Percentiles rank a stretch among this genome's conserved stretches.
These are phyloP conservation scores for Paramormyrops hopkinsi DNA, from an alignment of 2,797 vertebrate genomes.

Conservation along the genomic window DNA sequence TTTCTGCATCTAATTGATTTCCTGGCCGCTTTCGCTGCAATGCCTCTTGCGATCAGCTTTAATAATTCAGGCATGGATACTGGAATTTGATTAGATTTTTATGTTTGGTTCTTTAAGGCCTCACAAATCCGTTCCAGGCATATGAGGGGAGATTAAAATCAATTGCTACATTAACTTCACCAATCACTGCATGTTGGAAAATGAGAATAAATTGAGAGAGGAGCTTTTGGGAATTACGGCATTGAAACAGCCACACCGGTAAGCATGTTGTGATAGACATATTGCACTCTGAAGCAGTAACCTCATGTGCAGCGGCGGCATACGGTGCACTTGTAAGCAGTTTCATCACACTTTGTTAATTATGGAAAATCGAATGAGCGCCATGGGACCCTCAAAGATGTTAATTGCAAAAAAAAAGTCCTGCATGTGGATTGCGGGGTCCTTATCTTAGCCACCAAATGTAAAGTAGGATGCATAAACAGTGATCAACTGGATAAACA, in stretches of 20 bases:
- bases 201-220: not conserved
- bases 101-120: conserved; percentile 10
- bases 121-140: conserved; percentile 10
- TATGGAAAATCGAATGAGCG: not conserved
- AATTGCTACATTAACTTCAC: conserved; percentile 14
- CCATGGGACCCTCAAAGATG: not conserved
- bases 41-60: not conserved
- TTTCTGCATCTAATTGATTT: not conserved
- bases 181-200: conserved; percentile 17
- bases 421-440: not conserved
- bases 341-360: not conserved
- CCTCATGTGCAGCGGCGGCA: not conserved
- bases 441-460: not conserved
- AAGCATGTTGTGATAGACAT: not conserved
- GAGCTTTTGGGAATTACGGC: not conserved
- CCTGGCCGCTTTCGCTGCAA: not conserved
- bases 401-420: not conserved
- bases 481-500: not conserved
- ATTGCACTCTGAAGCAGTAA: not conserved
- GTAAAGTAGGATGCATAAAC: not conserved
- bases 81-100: conserved; percentile 14
- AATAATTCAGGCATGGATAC: conserved; percentile 17
- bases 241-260: not conserved
- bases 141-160: conserved; percentile 11
- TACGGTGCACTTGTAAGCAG: not conserved